Percentiles rank a stretch among this genome's conserved stretches.
phyloP scores from a whole-genome alignment of 2,888 invertebrate genomes.

The Fragum whitleyi region DNA sequence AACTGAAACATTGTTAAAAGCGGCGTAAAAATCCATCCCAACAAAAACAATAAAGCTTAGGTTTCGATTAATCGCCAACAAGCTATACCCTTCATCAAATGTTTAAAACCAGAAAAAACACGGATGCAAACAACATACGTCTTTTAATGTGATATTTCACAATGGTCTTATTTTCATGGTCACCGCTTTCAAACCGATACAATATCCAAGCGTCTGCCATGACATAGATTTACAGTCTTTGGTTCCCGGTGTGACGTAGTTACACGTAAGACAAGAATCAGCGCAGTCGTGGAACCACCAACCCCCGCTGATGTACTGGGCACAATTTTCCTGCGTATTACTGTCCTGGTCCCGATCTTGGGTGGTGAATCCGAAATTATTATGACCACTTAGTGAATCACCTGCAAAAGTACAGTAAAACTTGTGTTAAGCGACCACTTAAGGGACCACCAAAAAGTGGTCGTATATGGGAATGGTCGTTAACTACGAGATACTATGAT shows the following conservation, averaged over 20 bases:
- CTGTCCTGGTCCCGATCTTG: slow-evolving; percentile 43
- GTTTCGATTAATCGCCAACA: too few species aligned
- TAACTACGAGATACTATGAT: too few species aligned
- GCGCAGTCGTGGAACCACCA: slow-evolving; percentile 63
- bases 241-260: slow-evolving; percentile 46
- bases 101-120: too few species aligned
- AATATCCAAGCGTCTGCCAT: slow-evolving; percentile 55
- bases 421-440: too few species aligned
- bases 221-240: slow-evolving; percentile 49
- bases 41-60: too few species aligned
- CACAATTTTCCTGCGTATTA: slow-evolving; percentile 38
- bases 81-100: too few species aligned
- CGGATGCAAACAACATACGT: too few species aligned
- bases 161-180: slow-evolving; percentile 57
- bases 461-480: too few species aligned
- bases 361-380: slow-evolving; percentile 50
- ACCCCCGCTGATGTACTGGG: slow-evolving; percentile 35
- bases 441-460: too few species aligned
- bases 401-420: slow-evolving; percentile 45
- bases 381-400: slow-evolving; percentile 48
- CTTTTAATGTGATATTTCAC: neutral
- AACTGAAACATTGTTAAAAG: too few species aligned
- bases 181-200: slow-evolving; percentile 40
- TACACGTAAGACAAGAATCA: slow-evolving; percentile 58
- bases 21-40: too few species aligned